Percentiles rank a stretch among this genome's conserved stretches.
Evolutionary conservation across 2,888 invertebrate species (phyloP).

Genomic region (Nephrotoma flavescens): DNA sequence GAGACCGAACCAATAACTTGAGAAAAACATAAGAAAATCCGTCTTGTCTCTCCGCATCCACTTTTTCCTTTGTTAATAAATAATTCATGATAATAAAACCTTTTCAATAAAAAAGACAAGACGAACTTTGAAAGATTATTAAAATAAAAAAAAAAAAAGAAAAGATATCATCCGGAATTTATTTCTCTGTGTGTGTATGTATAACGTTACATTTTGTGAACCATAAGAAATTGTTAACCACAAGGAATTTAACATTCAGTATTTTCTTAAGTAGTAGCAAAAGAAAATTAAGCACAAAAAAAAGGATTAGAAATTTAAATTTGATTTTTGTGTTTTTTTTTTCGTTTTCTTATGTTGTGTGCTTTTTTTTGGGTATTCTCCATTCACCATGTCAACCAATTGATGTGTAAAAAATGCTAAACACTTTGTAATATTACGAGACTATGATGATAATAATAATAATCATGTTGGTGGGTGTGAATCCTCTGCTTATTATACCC

Average conservation of each 20-base stretch:
- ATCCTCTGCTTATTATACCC: neutral
- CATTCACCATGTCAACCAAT: neutral
- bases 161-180: neutral
- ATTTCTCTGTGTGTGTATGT: neutral
- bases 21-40: neutral
- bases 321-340: neutral
- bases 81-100: neutral
- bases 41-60: neutral
- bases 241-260: neutral
- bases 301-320: neutral
- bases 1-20: neutral
- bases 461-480: neutral
- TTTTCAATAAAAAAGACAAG: neutral
- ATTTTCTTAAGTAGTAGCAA: neutral
- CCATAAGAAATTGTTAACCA: neutral
- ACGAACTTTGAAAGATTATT: neutral
- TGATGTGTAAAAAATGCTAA: neutral
- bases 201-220: neutral
- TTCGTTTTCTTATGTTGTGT: neutral
- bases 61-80: neutral
- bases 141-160: neutral
- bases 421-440: neutral
- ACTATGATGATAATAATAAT: neutral
- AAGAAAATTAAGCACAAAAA: neutral
- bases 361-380: neutral